Evolutionary conservation across 2,888 invertebrate genomes (phyloP).

Genomic region (Pseudolycoriella hygida): DNA sequence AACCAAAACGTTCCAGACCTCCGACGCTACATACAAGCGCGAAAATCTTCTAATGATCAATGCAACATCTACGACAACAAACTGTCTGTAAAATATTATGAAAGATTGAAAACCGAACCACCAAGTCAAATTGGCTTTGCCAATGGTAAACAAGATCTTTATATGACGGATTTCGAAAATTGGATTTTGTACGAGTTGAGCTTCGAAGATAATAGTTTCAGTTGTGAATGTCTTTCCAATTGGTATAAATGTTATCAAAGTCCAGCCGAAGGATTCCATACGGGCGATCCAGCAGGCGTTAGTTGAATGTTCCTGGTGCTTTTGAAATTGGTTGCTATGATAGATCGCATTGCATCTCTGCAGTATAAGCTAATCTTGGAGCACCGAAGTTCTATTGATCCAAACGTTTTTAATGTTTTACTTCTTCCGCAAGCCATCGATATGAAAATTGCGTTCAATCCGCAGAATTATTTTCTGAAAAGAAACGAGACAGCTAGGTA

Average conservation of each 20-base stretch:
- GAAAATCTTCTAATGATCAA: too few species aligned
- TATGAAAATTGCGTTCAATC: background rate
- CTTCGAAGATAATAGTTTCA: background rate
- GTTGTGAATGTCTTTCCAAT: background rate
- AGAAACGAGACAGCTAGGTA: background rate
- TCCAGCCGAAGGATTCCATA: background rate
- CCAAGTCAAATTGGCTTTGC: background rate
- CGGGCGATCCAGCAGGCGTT: background rate
- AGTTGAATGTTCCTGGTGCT: slow-evolving; percentile 1
- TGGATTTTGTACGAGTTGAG: background rate
- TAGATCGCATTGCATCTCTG: background rate
- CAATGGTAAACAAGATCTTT: background rate
- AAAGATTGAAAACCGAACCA: background rate
- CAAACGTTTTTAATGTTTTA: background rate
- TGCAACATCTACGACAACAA: too few species aligned
- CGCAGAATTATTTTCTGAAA: background rate
- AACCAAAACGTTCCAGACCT: background rate
- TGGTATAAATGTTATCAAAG: background rate
- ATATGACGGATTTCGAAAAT: background rate
- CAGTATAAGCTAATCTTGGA: background rate
- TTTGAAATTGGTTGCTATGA: background rate
- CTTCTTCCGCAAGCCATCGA: background rate
- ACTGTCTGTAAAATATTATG: too few species aligned
- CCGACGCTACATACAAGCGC: background rate
- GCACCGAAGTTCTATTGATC: background rate